Percentiles rank a stretch among this genome's conserved stretches.
Conservation (phyloP, 2,797 vertebrate species). For the Spinus pinus region DNA sequence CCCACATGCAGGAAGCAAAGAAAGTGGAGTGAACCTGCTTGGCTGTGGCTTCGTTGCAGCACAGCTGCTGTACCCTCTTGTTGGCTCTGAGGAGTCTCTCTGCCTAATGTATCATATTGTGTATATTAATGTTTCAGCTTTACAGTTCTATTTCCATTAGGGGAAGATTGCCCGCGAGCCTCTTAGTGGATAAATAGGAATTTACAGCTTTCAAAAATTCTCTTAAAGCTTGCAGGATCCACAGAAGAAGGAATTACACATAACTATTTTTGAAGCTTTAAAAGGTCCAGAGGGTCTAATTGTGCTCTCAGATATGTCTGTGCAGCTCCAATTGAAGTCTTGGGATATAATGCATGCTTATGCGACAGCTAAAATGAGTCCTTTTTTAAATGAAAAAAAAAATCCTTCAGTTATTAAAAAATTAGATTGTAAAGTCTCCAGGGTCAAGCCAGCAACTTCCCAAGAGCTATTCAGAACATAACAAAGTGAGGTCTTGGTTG, state of each 20-base stretch:
- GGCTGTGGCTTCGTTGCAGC: accelerated
- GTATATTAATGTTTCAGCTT: slow-evolving; percentile 61
- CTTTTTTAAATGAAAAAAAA: not conserved
- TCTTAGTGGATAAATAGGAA: slow-evolving; percentile 72
- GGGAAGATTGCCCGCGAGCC: slow-evolving; percentile 59
- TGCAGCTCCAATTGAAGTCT: slow-evolving; percentile 2
- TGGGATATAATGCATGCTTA: slow-evolving; percentile 29
- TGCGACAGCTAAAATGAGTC: not conserved
- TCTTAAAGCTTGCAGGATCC: slow-evolving; percentile 53
- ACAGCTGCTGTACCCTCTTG: accelerated
- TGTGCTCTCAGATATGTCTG: slow-evolving; percentile 38
- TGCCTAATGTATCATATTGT: slow-evolving; percentile 44
- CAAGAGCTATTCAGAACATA: not conserved
- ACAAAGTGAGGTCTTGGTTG: not conserved
- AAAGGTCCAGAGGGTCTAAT: slow-evolving; percentile 61
- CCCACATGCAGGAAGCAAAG: accelerated
- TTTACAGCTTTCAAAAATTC: slow-evolving; percentile 70
- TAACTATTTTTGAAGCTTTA: slow-evolving; percentile 56
- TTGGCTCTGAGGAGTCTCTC: not conserved
- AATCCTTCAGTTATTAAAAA: slow-evolving; percentile 39
- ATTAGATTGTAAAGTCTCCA: not conserved
- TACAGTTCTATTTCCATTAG: slow-evolving; percentile 65
- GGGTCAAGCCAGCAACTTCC: slow-evolving; percentile 11
- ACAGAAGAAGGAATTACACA: slow-evolving; percentile 60
- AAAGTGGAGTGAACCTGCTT: not conserved